Evolutionary conservation across 2,888 invertebrate genomes (phyloP), one percentile per base, ranked within the genome.

Genomic region (Troides aeacus): DNA sequence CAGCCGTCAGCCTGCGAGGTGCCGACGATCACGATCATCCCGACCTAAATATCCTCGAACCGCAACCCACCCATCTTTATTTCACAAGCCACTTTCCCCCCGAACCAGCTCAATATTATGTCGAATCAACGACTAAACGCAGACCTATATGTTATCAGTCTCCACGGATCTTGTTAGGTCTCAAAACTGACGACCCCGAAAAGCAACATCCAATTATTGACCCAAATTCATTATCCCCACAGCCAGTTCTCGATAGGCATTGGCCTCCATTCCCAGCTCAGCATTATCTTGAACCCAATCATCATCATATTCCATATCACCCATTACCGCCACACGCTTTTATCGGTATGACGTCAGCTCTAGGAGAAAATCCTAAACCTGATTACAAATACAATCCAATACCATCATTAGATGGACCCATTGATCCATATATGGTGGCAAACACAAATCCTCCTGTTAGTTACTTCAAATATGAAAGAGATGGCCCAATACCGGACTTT

Each of bases 241-340:
- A 90, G 71, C 76, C 86, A 53, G 80, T 84, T 72, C 78, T 91
- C n/a, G 85, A 92, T 70, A 82, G 85, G 69, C 87, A 89, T 72
- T 92, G 91, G 91, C 90, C 90, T 15, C 90, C 92, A 6, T 91
- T 92, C 69, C 92, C 92, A 10, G 92, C 89, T 66, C 91, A 91
- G 69, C 90, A 91, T 75, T 90, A 91, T 71, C 81, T 89, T 15
- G 91, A 91, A 73, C 88, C 89, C 4, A 78, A 78, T 8, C 86
- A 88, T 57, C 84, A 85, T 76, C 84, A 85, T 70, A 80, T 84
- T 68, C 85, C 84, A 1, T 81, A 87, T 69, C 87, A 90, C 72
- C 90, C 92, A 46, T 73, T 92, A 56, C 89, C 89, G 2, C 87
- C 88, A 21, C 86, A 92, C 72, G 87, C 91, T 53, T 90, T 90